These are phyloP conservation scores for Macropodus opercularis DNA, from an alignment of 2,797 vertebrate species.

Conservation along the genomic window DNA sequence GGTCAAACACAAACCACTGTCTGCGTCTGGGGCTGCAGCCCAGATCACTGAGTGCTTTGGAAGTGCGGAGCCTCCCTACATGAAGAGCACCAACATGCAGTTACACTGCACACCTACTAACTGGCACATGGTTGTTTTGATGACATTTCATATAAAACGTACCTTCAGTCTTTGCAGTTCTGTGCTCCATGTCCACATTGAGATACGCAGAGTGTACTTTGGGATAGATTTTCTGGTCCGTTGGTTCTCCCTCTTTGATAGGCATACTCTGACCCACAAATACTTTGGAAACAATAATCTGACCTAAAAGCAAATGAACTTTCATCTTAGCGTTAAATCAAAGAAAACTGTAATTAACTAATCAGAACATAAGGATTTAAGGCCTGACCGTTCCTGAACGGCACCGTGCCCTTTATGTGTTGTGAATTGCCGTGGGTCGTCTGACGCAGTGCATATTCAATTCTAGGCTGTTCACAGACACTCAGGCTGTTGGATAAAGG, in stretches of 20 bases:
- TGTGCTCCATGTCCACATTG: slow-evolving; percentile 54
- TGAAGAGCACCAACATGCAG: slow-evolving; percentile 25
- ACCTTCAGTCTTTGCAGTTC: slow-evolving; percentile 57
- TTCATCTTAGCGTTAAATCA: slow-evolving; percentile 12
- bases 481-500: slow-evolving; percentile 84
- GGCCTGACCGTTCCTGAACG: slow-evolving; percentile 77
- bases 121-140: neutral
- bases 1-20: slow-evolving; percentile 88
- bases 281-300: slow-evolving; percentile 84
- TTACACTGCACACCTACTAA: neutral
- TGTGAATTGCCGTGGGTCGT: slow-evolving; percentile 52
- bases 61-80: slow-evolving; percentile 62
- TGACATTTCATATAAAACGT: neutral
- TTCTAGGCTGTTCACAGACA: slow-evolving; percentile 79
- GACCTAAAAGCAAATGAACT: slow-evolving; percentile 68
- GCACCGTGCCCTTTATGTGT: slow-evolving; percentile 53
- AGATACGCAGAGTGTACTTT: slow-evolving; percentile 82
- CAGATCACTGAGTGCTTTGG: slow-evolving; percentile 58
- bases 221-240: slow-evolving; percentile 73
- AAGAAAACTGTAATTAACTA: neutral
- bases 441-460: slow-evolving; percentile 69
- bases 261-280: slow-evolving; percentile 83
- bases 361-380: neutral
- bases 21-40: slow-evolving; percentile 72
- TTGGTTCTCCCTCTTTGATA: slow-evolving; percentile 61